Percentiles rank a stretch among this genome's conserved stretches.
phyloP scores from a whole-genome alignment of 1,140 invertebrate genomes.

The Penaeus japonicus region DNA sequence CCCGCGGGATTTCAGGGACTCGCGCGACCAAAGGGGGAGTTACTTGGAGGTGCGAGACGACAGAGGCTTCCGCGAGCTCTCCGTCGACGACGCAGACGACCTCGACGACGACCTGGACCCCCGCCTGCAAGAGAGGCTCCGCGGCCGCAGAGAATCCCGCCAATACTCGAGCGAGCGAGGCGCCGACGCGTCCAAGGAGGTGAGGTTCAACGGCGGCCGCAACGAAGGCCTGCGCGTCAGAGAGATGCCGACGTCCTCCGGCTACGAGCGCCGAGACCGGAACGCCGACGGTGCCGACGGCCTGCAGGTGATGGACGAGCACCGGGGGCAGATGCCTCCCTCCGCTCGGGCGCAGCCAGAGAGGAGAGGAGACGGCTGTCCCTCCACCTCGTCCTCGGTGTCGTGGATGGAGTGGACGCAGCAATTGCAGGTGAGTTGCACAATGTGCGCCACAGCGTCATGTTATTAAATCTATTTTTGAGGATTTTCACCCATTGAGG shows the following conservation, averaged over 20 bases:
- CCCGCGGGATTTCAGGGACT: slow-evolving; percentile 29
- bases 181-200: slow-evolving; percentile 7
- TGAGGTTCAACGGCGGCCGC: slow-evolving; percentile 6
- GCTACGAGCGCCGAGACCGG: slow-evolving; percentile 19
- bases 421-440: slow-evolving; percentile 60
- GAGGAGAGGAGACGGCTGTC: not conserved
- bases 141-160: slow-evolving; percentile 11
- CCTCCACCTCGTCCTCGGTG: slow-evolving; percentile 34
- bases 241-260: not conserved
- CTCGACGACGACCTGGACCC: not conserved
- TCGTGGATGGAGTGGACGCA: slow-evolving; percentile 62
- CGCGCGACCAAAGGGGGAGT: not conserved
- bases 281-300: slow-evolving; percentile 29
- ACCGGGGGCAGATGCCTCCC: not conserved
- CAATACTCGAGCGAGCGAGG: not conserved
- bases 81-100: slow-evolving; percentile 27
- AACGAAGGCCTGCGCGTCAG: not conserved
- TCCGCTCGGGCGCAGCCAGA: not conserved
- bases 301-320: slow-evolving; percentile 26
- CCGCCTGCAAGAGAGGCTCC: not conserved
- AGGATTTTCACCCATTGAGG: too few relatives aligned
- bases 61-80: not conserved
- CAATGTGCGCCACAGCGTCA: not conserved
- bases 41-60: slow-evolving; percentile 9
- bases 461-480: too few relatives aligned